Conservation (phyloP, 2,888 invertebrate species). For the Cosmorhoe ocellata region DNA sequence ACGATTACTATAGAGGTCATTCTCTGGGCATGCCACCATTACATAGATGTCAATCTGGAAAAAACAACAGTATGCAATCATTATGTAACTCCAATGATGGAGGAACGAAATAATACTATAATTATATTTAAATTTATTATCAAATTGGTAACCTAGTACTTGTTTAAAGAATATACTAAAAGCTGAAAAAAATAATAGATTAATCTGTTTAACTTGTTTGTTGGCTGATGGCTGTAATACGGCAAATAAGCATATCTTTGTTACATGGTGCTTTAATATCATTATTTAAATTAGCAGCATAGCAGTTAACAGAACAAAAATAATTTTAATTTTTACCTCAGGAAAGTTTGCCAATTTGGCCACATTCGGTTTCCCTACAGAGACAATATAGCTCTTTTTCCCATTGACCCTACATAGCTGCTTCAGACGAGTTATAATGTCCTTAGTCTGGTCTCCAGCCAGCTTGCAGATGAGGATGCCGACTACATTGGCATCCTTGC, state of each 20-base stretch:
- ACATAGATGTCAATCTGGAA: constrained; percentile 94
- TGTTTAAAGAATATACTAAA: no score
- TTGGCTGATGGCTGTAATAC: no score
- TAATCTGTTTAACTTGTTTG: no score
- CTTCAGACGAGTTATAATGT: constrained; percentile 89
- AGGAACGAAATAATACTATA: no score
- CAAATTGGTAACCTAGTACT: no score
- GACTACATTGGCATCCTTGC: constrained; percentile 93
- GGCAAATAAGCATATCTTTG: no score
- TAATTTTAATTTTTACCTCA: constrained; percentile 78
- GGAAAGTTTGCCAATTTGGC: constrained; percentile 97
- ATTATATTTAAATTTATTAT: no score
- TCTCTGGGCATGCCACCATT: constrained; percentile 95
- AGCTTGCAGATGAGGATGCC: constrained; percentile 96
- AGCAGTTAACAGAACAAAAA: no score
- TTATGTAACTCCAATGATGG: not conserved
- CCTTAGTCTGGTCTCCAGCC: constrained; percentile 90
- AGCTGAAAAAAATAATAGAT: no score
- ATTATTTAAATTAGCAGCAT: no score
- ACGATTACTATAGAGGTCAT: constrained; percentile 90
- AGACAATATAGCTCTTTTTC: constrained; percentile 95
- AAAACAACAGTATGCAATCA: not conserved
- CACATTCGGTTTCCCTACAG: constrained; percentile 96
- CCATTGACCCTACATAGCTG: constrained; percentile 87
- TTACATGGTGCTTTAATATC: no score